These are phyloP conservation scores for Tautogolabrus adspersus DNA, from an alignment of 2,113 vertebrate genomes.

Conservation along the genomic window DNA sequence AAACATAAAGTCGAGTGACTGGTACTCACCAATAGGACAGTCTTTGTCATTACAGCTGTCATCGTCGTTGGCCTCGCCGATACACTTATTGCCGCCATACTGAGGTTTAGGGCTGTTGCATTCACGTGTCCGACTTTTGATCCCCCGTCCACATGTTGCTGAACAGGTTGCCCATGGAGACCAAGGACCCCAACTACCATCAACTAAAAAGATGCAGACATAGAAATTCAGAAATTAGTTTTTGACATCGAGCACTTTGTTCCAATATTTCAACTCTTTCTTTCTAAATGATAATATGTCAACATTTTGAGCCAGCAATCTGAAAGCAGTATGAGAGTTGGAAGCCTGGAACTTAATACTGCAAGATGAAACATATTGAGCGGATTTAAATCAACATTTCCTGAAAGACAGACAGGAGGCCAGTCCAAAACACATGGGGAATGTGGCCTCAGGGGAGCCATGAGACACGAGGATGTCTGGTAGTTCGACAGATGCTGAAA, in stretches of 20 bases:
- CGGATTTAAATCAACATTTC: slow-evolving; percentile 65
- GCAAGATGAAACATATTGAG: slow-evolving; percentile 49
- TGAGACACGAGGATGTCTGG: slow-evolving; percentile 25
- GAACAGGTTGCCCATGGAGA: slow-evolving; percentile 96
- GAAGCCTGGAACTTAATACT: slow-evolving; percentile 42
- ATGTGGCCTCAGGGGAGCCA: slow-evolving; percentile 51
- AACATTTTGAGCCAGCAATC: background rate
- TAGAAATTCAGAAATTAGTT: background rate
- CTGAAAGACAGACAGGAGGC: slow-evolving; percentile 50
- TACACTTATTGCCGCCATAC: slow-evolving; percentile 89
- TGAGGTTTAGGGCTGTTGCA: slow-evolving; percentile 94
- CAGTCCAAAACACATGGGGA: slow-evolving; percentile 63
- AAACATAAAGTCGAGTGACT: background rate
- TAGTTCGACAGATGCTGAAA: slow-evolving; percentile 31
- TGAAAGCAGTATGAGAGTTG: slow-evolving; percentile 18
- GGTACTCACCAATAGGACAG: slow-evolving; percentile 90
- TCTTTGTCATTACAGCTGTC: slow-evolving; percentile 90
- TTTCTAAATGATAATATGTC: slow-evolving; percentile 13
- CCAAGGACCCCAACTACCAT: slow-evolving; percentile 97
- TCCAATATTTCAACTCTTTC: background rate
- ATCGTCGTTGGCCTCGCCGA: slow-evolving; percentile 85
- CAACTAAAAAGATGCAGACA: slow-evolving; percentile 80
- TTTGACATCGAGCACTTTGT: background rate
- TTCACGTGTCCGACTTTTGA: slow-evolving; percentile 87
- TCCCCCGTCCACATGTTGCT: slow-evolving; percentile 91